phyloP scores from a whole-genome alignment of 2,888 invertebrate species.

The Erebia palarica region DNA sequence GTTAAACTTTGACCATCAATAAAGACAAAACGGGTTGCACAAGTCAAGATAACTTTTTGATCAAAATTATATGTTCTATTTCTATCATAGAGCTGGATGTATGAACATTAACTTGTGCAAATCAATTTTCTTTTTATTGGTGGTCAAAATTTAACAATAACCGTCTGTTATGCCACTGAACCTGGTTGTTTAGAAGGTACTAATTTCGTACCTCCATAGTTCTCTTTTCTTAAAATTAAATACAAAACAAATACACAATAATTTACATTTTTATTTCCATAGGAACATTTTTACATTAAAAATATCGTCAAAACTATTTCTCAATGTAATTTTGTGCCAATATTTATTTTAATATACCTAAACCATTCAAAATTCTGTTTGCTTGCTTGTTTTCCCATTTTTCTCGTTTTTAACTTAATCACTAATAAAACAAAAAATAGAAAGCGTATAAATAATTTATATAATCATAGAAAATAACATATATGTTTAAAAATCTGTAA shows the following conservation, averaged over 20 bases:
- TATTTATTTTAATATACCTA: background rate
- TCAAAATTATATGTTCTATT: too few relatives aligned
- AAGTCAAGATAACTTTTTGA: too few relatives aligned
- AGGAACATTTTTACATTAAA: slow-evolving; percentile 27
- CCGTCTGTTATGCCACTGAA: too few relatives aligned
- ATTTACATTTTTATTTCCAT: slow-evolving; percentile 32
- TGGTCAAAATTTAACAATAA: too few relatives aligned
- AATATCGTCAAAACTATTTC: slow-evolving; percentile 24
- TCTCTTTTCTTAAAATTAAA: too few relatives aligned
- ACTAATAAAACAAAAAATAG: background rate
- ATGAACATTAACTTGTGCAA: too few relatives aligned
- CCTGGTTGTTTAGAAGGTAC: too few relatives aligned
- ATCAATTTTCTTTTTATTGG: too few relatives aligned
- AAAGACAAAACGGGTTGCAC: too few relatives aligned
- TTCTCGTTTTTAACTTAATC: background rate
- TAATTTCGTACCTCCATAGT: too few relatives aligned
- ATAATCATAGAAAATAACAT: slow-evolving; percentile 17
- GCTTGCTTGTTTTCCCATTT: background rate
- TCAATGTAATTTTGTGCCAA: slow-evolving; percentile 25
- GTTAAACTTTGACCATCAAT: too few relatives aligned
- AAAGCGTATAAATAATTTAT: slow-evolving; percentile 10
- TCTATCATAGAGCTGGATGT: too few relatives aligned
- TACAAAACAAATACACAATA: slow-evolving; percentile 14
- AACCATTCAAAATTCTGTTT: background rate
- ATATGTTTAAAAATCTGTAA: slow-evolving; percentile 8